These are phyloP conservation scores for Echinometra lucunter DNA, from an alignment of 53 echinoderm and acorn worm species.

Conservation along the genomic window DNA sequence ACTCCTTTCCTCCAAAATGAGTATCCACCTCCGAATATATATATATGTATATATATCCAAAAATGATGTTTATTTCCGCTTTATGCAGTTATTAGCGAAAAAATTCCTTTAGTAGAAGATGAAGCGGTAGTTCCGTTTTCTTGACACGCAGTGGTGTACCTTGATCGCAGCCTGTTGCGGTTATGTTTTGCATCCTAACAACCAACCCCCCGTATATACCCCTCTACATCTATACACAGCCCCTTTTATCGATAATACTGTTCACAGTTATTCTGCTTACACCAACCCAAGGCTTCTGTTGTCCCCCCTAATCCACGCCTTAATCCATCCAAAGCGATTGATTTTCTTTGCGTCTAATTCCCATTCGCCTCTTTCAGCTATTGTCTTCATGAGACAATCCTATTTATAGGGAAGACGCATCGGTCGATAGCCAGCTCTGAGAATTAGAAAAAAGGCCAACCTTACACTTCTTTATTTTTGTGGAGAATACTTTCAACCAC, in stretches of 20 bases:
- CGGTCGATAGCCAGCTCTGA: background rate
- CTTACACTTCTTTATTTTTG: background rate
- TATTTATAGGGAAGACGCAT: background rate
- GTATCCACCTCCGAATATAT: background rate
- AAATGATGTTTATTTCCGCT: background rate
- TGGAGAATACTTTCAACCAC: background rate
- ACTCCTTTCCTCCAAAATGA: background rate
- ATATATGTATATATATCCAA: background rate
- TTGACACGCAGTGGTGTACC: background rate
- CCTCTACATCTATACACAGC: background rate
- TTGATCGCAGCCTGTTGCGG: background rate
- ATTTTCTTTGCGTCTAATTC: background rate
- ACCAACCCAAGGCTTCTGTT: constrained; percentile 46
- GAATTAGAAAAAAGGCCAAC: background rate
- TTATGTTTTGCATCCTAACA: constrained; percentile 45
- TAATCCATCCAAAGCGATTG: constrained; percentile 37
- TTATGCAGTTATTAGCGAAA: background rate
- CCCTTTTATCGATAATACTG: constrained; percentile 49
- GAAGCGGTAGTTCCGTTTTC: background rate
- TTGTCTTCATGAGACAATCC: constrained; percentile 37
- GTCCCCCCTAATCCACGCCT: background rate
- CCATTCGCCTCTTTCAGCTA: background rate
- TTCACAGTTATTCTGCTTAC: constrained; percentile 41
- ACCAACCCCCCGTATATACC: constrained; percentile 34
- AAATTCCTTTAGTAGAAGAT: background rate